phyloP scores from a whole-genome alignment of 2,113 vertebrate species.

The Himantopus leucocephalus region DNA sequence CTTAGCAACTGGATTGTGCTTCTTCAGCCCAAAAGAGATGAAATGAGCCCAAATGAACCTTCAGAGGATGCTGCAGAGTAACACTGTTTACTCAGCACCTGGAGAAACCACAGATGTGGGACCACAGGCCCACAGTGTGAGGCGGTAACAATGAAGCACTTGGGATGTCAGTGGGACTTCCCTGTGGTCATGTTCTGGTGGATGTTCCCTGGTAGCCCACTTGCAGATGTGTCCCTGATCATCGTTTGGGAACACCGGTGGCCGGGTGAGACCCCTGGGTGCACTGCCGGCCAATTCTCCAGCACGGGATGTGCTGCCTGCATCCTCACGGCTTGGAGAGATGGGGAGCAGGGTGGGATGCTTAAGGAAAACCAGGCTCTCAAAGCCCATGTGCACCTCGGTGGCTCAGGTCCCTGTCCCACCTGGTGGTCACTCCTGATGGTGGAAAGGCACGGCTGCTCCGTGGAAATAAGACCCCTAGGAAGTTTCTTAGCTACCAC shows the following conservation, averaged over 20 bases:
- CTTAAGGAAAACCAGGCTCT: neutral
- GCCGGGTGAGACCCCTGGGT: accelerated
- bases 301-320: neutral
- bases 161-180: neutral
- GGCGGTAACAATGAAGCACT: neutral
- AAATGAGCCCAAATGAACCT: neutral
- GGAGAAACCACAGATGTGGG: neutral
- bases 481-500: neutral
- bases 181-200: neutral
- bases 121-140: accelerated
- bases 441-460: neutral
- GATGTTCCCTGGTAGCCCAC: neutral
- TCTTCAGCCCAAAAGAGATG: neutral
- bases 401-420: neutral
- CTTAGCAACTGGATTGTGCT: neutral
- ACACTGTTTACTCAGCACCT: neutral
- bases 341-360: neutral
- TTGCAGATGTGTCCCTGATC: neutral
- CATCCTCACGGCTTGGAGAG: accelerated
- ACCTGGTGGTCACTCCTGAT: neutral
- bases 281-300: neutral
- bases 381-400: neutral
- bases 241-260: accelerated
- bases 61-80: neutral
- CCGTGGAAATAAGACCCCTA: neutral